Evolutionary conservation across 2,797 vertebrate genomes (phyloP), one percentile per base, ranked within the genome.

Genomic region (Phoeniculus purpureus): DNA sequence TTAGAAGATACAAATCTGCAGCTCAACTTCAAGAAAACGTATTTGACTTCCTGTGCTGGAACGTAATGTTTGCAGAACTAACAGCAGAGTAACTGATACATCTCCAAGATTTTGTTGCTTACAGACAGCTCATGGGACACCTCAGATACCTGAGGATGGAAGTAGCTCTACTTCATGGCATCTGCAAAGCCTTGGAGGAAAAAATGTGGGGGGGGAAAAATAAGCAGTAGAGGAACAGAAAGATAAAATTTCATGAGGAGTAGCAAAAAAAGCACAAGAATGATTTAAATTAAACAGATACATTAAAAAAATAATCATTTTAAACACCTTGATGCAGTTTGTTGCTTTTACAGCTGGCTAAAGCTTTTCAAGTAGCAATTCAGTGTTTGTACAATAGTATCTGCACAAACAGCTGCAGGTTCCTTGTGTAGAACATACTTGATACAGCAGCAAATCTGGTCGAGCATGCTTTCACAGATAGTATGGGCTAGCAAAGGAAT

Each of bases 401-500:
- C 65, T 94, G 73, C 62, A 72, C 61, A 70, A 89, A 78, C 79
- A 91, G 77, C 76, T 93, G 65, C 70, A 71, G 75, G 5, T 90
- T 76, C 85, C 91, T 47, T 78, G 80, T 74, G 88, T 79, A 70
- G 91, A 73, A 59, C 32, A 13, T 14, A 45, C 15, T 72, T 74
- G 37, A 65, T 81, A 47, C 16, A 83, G 56, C 70, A 86, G 26
- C 1, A 21, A 55, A 89, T 79, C 75, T 87, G 25, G 83, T 89
- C 87, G 83, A 93, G 84, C 45, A 67, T 81, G 61, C 48, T 87
- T 80, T 89, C 27, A 32, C 58, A 72, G 58, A 34, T 83, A 94
- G 74, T 32, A 27, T 18, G 48, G 65, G 74, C 67, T 89, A 81
- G 94, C 76, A 94, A 95, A 94, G 65, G 67, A 93, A 92, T 84